Evolutionary conservation across 92 coral and sea anemone species (phyloP), one percentile per base, ranked within the genome.

Genomic region (Paramuricea clavata): DNA sequence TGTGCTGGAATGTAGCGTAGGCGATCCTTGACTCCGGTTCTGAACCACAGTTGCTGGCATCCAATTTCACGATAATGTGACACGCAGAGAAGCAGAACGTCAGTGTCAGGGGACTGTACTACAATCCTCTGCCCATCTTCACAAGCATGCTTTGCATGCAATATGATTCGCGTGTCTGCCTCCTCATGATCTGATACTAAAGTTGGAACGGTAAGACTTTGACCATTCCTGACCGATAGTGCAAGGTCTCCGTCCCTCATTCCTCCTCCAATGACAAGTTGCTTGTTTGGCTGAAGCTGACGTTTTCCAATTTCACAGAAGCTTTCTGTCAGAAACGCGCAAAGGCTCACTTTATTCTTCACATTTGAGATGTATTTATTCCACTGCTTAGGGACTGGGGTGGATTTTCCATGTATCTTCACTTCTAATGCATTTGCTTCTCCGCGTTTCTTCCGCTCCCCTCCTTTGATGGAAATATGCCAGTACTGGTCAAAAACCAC

Each of bases 231-330:
- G 33, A 68, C 76, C 30, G 35, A 62, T 81, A 80, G 70, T 35
- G 81, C 83, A 62, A 57, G 71, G 34, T 65, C 65, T 54, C 86
- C 86, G 57, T 86, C 41, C 28, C 64, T 49, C 59, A 87, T 80
- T 67, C 90, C 90, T 31, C 86, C 90, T 8, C 86, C 81, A 31
- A 81, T 81, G 70, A 87, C 86, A 67, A 81, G 87, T 16, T 36
- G 28, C 87, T 81, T 49, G 25, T 69, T 47, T 15, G 86, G 85
- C 28, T 67, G 32, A 9, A 83, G 79, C 70, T 83, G 59, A 50
- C 64, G 60, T 59, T 36, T 32, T 23, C 89, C 89, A 30, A 68
- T 9, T 0, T 17, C 28, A 42, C 88, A 89, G 4, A 74, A 35
- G 1, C 79, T 75, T 21, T 47, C 52, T 19, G 89, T 34, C 39